Conservation (phyloP, 1,140 invertebrate genomes). For the Drosophila auraria region DNA sequence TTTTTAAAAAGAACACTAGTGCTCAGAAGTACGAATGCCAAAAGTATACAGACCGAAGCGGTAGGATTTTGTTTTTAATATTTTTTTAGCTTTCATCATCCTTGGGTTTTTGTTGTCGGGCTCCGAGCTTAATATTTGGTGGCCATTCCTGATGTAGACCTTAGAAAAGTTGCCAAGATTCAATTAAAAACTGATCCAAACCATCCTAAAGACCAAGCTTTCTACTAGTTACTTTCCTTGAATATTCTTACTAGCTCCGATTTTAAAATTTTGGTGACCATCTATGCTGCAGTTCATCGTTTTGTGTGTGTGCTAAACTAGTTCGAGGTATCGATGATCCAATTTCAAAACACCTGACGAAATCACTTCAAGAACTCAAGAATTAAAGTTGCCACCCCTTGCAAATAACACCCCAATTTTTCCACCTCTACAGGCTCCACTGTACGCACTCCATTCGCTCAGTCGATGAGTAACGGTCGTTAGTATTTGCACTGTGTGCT, state of each 20-base stretch:
- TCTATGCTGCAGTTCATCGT: neutral
- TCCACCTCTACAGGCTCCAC: neutral
- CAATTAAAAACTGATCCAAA: neutral
- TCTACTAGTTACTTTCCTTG: rapidly evolving
- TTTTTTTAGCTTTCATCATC: neutral
- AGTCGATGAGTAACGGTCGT: constrained; percentile 35
- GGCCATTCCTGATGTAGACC: neutral
- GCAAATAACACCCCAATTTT: neutral
- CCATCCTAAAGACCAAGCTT: too few species aligned
- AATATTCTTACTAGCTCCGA: neutral
- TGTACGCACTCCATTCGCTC: constrained; percentile 27
- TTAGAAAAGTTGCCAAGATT: neutral
- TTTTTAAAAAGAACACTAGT: too few species aligned
- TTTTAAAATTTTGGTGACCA: neutral
- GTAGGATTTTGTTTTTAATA: neutral
- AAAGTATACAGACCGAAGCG: too few species aligned
- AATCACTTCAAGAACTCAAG: too few species aligned
- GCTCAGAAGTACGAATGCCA: neutral
- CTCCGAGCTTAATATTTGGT: neutral
- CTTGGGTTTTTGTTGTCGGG: neutral
- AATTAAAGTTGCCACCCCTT: neutral
- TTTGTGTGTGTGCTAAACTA: neutral
- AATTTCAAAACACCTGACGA: neutral
- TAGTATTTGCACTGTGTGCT: constrained; percentile 39
- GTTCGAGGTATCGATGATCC: neutral